These are phyloP conservation scores for Mactromeris polynyma DNA, from an alignment of 2,888 invertebrate species.

Conservation along the genomic window DNA sequence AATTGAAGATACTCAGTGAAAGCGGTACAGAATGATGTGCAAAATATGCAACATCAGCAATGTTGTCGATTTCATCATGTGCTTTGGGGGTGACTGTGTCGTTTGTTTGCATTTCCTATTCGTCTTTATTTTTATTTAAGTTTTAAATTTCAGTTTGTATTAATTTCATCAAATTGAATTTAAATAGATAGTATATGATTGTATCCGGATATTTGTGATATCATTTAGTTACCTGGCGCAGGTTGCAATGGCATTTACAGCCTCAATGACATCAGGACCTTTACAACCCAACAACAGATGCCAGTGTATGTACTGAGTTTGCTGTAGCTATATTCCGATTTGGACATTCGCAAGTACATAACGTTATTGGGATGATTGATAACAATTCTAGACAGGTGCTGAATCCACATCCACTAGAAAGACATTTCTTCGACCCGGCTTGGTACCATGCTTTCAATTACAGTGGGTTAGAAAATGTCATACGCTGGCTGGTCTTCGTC, in stretches of 20 bases:
- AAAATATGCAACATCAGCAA: too few species aligned
- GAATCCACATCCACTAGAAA: not conserved
- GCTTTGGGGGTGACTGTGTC: too few species aligned
- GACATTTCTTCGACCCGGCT: conserved; percentile 27
- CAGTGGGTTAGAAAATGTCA: conserved; percentile 19
- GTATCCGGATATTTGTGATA: too few species aligned
- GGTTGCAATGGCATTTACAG: conserved; percentile 11
- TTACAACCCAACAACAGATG: conserved; percentile 22
- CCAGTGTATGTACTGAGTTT: conserved; percentile 25
- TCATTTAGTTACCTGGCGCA: too few species aligned
- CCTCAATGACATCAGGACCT: conserved; percentile 20
- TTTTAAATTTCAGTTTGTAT: too few species aligned
- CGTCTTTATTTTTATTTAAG: too few species aligned
- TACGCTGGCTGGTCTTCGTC: conserved; percentile 25
- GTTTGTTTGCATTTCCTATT: too few species aligned
- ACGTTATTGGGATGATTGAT: conserved; percentile 11
- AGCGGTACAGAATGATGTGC: too few species aligned
- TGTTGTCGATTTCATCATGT: too few species aligned
- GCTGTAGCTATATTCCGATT: conserved; percentile 26
- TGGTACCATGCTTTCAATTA: conserved; percentile 20
- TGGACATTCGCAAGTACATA: conserved; percentile 37
- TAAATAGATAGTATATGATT: too few species aligned
- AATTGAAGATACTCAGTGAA: too few species aligned
- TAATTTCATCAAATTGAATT: too few species aligned
- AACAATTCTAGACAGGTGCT: not conserved